Base-by-base conservation (phyloP, 2,888 invertebrate species). In the Scaptomyza caliginosa region DNA sequence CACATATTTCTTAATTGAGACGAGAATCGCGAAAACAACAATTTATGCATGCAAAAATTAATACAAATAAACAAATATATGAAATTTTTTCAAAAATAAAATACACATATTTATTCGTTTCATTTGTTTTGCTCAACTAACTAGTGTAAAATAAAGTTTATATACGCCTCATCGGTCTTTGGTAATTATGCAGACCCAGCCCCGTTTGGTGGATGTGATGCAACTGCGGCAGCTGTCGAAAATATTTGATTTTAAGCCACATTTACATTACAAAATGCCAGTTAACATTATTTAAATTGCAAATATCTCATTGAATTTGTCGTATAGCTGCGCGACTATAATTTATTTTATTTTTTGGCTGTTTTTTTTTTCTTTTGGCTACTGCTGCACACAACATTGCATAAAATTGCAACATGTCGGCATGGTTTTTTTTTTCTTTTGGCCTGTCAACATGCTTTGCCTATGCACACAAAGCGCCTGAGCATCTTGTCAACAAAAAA, bases 231-330 rank as follows among this genome's bases (percentile, higher is more conserved):
- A 64, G 63, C 81, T 73, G 81, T 73, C 77, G 67, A 69, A 69
- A 67, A 67, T 71, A 60, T 60, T 68, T 60, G 65, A 64, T 58
- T 68, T 74, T 65, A 56, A 56, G 68, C 54, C 38, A 50, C 54
- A 70, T 64, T 48, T 62, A 48, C 73, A 77, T 73, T 77, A 65
- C 51, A 69, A 82, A 82, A 80, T 77, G 77, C 64, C 84, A 75
- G 84, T 77, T 71, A 67, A 67, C 58, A 83, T 77, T 84, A 83
- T 83, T 83, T 83, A 83, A 83, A 83, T 82, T 83, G 83, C 85
- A 82, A 73, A 83, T 83, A 71, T 74, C 69, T 58, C 59, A 83
- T 80, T 80, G 81, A 81, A 82, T 82, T 85, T 83, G 85, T 85
- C 85, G 69, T 63, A 64, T 55, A 72, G 73, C 67, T 81, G 76